phyloP scores from a whole-genome alignment of 2,113 vertebrate species.

The Prietella phreatophila region DNA sequence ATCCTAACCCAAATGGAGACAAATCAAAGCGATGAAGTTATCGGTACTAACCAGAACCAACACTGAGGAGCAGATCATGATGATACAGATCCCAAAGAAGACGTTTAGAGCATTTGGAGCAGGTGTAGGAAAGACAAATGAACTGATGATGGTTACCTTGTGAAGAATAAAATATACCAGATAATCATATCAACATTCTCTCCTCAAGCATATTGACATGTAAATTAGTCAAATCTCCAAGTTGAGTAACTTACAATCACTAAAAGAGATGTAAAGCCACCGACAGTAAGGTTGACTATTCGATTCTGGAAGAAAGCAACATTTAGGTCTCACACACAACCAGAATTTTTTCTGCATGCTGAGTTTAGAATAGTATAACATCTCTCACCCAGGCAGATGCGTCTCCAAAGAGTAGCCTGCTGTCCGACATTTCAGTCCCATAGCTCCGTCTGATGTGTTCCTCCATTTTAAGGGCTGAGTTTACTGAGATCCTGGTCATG shows the following conservation, averaged over 20 bases:
- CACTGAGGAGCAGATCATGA: constrained; percentile 69
- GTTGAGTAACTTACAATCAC: constrained; percentile 83
- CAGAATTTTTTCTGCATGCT: neutral
- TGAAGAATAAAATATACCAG: constrained; percentile 39
- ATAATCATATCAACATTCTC: neutral
- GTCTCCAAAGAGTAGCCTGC: constrained; percentile 88
- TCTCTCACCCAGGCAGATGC: constrained; percentile 82
- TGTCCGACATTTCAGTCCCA: constrained; percentile 83
- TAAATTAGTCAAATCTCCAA: neutral
- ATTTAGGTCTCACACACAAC: neutral
- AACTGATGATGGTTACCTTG: constrained; percentile 72
- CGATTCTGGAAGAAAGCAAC: constrained; percentile 77
- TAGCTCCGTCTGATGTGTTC: constrained; percentile 80
- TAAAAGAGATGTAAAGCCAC: constrained; percentile 83
- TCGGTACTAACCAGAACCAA: constrained; percentile 68
- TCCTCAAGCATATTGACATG: neutral
- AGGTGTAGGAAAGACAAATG: constrained; percentile 72
- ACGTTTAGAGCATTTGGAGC: constrained; percentile 73
- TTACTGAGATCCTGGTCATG: constrained; percentile 46
- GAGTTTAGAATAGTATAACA: neutral
- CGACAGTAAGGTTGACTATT: constrained; percentile 87
- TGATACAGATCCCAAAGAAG: constrained; percentile 75
- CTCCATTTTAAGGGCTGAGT: constrained; percentile 73
- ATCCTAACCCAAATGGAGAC: neutral
- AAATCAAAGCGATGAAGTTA: neutral